Conservation (phyloP, 1,140 invertebrate genomes). For the Cotesia vestalis region DNA sequence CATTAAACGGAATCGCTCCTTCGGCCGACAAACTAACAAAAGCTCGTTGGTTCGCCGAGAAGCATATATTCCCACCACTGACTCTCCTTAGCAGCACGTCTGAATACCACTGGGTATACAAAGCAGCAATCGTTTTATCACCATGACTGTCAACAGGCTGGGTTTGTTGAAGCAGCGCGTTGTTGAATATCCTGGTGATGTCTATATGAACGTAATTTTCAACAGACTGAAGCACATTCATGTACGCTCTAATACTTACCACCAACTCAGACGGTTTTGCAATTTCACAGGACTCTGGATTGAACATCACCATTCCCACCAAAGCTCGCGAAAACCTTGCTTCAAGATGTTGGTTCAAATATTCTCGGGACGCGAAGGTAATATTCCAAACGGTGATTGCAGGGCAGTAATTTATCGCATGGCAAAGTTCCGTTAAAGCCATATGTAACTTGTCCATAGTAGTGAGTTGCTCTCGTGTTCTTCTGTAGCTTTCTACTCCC, state of each 20-base stretch:
- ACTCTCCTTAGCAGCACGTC: slow-evolving; percentile 93
- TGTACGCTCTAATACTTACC: slow-evolving; percentile 93
- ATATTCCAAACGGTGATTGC: slow-evolving; percentile 99
- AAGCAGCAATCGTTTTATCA: slow-evolving; percentile 95
- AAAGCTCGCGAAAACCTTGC: slow-evolving; percentile 89
- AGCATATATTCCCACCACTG: slow-evolving; percentile 94
- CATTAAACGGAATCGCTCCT: slow-evolving; percentile 89
- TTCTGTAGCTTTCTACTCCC: slow-evolving; percentile 92
- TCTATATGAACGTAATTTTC: slow-evolving; percentile 99
- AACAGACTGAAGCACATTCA: slow-evolving; percentile 98
- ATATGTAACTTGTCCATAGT: slow-evolving; percentile 99
- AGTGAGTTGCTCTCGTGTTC: slow-evolving; percentile 94
- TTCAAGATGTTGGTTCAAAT: slow-evolving; percentile 96
- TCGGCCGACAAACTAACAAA: slow-evolving; percentile 93
- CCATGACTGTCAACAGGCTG: slow-evolving; percentile 94
- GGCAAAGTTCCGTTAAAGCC: slow-evolving; percentile 97
- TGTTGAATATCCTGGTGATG: slow-evolving; percentile 97
- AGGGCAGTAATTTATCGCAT: slow-evolving; percentile 95
- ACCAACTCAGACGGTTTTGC: slow-evolving; percentile 97
- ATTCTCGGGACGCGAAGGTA: slow-evolving; percentile 97
- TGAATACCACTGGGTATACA: slow-evolving; percentile 98
- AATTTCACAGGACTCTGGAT: slow-evolving; percentile 94
- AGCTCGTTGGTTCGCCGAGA: slow-evolving; percentile 93
- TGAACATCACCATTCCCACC: slow-evolving; percentile 98
- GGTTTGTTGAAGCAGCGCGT: slow-evolving; percentile 97